Evolutionary conservation across 1,140 invertebrate species (phyloP), one percentile per base, ranked within the genome.

Genomic region (Pseudomyrmex dendroicus): DNA sequence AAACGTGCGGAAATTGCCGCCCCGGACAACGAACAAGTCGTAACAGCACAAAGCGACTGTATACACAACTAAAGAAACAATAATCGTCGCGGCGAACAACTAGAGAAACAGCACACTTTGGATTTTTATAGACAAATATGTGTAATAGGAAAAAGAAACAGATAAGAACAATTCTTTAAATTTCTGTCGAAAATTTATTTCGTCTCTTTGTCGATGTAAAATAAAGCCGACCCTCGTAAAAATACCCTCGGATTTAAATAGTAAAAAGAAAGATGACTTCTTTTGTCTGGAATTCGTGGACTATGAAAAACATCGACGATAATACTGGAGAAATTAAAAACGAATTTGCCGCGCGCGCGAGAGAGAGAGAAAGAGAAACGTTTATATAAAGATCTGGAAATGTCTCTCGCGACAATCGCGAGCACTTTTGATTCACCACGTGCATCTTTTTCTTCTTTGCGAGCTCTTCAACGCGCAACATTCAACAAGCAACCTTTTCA

Each of bases 351-450:
- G 35, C 35, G 35, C 35, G 5, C 35, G 35, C 4, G 0, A 35
- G 35, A 35, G 5, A 35, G 35, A 35, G 35, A 35, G 0, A 35
- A 5, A 35, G 5, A 35, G 7, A 52, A 22, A 12, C n/a, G 25
- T 52, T 62, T 73, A 56, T 35, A 35, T 15, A n/a, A 25, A 52
- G 20, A 35, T 76, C 15, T 62, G 4, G 20, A 9, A 4, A 57
- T 9, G n/a, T 57, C 54, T 57, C 17, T 12, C 17, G n/a, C 12
- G 15, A 52, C 48, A 52, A 63, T 63, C 20, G 46, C 22, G 46
- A 50, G 5, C 46, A 62, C 25, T 76, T 76, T 76, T 63, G 73
- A 63, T 76, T 76, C 44, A 20, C 73, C 48, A 63, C n/a, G 73
- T 52, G 59, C 59, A 48, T 76, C 59, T 35, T 25, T 12, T 74